Base-by-base conservation (phyloP, 1,140 invertebrate genomes). In the Macrobrachium nipponense region DNA sequence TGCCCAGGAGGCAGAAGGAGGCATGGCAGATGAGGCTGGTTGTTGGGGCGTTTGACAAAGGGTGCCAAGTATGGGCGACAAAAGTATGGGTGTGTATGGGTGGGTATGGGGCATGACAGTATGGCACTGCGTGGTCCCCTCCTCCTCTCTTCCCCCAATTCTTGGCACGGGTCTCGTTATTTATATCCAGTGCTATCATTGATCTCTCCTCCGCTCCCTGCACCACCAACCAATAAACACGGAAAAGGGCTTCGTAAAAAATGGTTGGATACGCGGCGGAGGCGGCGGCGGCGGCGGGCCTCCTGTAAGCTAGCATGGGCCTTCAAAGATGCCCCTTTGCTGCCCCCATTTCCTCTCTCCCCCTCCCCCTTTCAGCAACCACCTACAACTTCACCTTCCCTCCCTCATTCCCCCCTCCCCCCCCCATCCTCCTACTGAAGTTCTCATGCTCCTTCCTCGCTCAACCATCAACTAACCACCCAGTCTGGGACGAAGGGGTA, bases 171-270 rank as follows among this genome's bases (percentile, higher is more conserved):
- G 68, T 36, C 77, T 86, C 78, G 83, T 80, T 86, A 86, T 86
- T 86, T 86, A 86, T 86, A 86, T 86, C 83, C 77, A 15, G 77
- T 58, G 76, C 83, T 80, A 72, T 78, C 76, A 85, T 85, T 85
- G 83, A 72, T 82, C 70, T 82, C 66, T 82, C 66, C 83, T 62
- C 58, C 83, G 76, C 76, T 36, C 68, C 83, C 77, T 68, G 77
- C 60, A 59, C 83, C 83, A 68, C 83, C 83, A 86, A 79, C 83
- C 83, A 86, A 86, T 86, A 79, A 73, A 79, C 76, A 75, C 18
- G 58, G 77, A 73, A 86, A 86, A 86, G 83, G 78, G 77, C 80
- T 86, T 60, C 10, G 77, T 80, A 80, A 86, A 86, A 86, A 86
- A 86, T 86, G 77, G 76, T 75, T 80, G 77, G 59, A 78, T 85